Base-by-base conservation (phyloP, 2,888 invertebrate species). In the Enchytraeus crypticus region DNA sequence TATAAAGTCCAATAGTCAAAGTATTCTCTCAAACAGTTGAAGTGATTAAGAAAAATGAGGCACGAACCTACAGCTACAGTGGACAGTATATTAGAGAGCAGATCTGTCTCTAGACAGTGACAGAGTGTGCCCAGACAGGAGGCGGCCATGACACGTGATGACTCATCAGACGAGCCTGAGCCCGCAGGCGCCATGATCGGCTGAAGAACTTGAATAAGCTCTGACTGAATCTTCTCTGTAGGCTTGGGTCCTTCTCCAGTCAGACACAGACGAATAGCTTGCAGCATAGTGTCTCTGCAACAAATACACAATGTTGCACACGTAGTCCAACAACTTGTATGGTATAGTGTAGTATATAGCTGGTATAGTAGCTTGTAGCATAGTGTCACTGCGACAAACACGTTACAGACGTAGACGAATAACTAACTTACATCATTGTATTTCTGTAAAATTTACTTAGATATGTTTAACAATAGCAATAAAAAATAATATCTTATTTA, bases 191-290 rank as follows among this genome's bases (percentile, higher is more conserved):
- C 80, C 30, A 82, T 77, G 53, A 86, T 81, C 3, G 68, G 65
- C 29, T 72, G 65, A 53, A 80, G 68, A 8, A 92, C 81, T 32
- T 88, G 88, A 1, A 81, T 77, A n/a, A 77, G 61, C 59, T 73
- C 85, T 71, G 88, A 87, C 63, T 87, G 85, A 53, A 90, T 83
- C 1, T 85, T 82, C 59, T 89, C 90, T 0, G 89, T 86, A 87
- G 93, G 88, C 82, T 91, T 92, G 71, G 88, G 87, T 0, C 92
- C 92, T 29, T 90, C 90, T 23, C 88, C 88, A 18, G 85, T 84
- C 66, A 93, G 85, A 57, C 92, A 87, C 66, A 88, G 87, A 65
- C 95, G 84, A 67, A 96, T 80, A 3, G 93, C 93, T 78, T 92
- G 92, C 64, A 96, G 81, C 84, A 90, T 89, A 2, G 96, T 95